phyloP scores from a whole-genome alignment of 2,888 invertebrate species.

The Troides aeacus region DNA sequence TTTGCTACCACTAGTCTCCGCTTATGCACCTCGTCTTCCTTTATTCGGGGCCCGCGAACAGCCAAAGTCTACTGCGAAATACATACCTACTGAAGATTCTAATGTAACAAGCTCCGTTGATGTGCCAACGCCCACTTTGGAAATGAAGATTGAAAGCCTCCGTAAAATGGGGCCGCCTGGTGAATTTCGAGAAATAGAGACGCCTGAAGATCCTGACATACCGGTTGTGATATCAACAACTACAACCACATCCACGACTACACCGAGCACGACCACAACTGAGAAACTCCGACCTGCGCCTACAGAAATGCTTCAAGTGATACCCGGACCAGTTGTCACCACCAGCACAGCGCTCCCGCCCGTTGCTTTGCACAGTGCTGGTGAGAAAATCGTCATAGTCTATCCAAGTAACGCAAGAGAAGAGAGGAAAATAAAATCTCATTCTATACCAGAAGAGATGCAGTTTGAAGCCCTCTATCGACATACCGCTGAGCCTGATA shows the following conservation, averaged over 20 bases:
- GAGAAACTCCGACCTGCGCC: conserved; percentile 58
- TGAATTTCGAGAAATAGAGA: conserved; percentile 61
- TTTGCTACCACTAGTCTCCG: conserved; percentile 86
- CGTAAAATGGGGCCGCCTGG: conserved; percentile 70
- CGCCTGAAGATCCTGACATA: conserved; percentile 68
- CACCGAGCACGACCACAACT: conserved; percentile 46
- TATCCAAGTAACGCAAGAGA: conserved; percentile 76
- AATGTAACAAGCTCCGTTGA: conserved; percentile 62
- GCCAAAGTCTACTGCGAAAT: conserved; percentile 78
- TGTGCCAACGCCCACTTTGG: conserved; percentile 70
- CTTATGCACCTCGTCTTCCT: conserved; percentile 87
- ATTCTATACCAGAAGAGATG: conserved; percentile 73
- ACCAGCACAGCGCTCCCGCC: conserved; percentile 72
- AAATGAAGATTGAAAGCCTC: conserved; percentile 74
- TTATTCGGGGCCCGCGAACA: conserved; percentile 75
- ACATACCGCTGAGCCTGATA: conserved; percentile 60
- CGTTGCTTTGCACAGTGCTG: conserved; percentile 63
- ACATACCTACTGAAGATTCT: conserved; percentile 80
- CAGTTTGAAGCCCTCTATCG: conserved; percentile 75
- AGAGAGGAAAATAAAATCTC: conserved; percentile 72
- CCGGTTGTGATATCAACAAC: conserved; percentile 52
- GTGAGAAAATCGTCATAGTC: conserved; percentile 73
- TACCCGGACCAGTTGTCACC: conserved; percentile 57
- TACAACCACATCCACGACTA: conserved; percentile 47
- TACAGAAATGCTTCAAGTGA: conserved; percentile 63